These are phyloP conservation scores for Synergus itoensis DNA, from an alignment of 2,888 invertebrate species.

Conservation along the genomic window DNA sequence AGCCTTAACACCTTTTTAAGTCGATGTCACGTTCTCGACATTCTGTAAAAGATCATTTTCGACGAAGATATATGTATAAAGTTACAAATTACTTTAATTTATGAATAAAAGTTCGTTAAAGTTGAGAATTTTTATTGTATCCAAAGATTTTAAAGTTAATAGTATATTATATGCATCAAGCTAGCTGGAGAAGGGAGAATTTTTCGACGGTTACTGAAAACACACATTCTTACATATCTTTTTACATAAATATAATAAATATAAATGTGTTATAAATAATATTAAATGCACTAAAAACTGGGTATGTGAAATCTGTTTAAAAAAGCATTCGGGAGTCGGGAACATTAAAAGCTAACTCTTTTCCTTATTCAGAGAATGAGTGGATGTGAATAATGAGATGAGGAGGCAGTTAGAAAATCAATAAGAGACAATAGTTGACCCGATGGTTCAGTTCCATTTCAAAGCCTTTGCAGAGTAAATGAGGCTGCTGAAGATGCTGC, in stretches of 20 bases:
- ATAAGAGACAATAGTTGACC: slow-evolving; percentile 58
- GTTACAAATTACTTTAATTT: neutral
- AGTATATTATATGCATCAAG: too few species aligned
- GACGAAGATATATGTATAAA: neutral
- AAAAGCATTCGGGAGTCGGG: neutral
- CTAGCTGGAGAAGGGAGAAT: too few species aligned
- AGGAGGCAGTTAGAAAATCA: slow-evolving; percentile 53
- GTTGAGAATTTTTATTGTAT: neutral
- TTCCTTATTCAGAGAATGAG: slow-evolving; percentile 46
- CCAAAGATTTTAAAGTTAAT: too few species aligned
- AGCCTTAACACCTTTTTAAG: neutral
- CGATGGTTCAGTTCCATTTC: slow-evolving; percentile 51
- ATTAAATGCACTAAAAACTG: neutral
- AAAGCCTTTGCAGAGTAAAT: slow-evolving; percentile 46
- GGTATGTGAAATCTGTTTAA: neutral
- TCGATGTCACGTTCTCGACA: neutral
- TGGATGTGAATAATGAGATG: slow-evolving; percentile 55
- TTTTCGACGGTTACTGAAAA: too few species aligned
- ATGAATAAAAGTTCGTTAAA: neutral
- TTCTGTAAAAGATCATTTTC: neutral
- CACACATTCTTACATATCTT: too few species aligned
- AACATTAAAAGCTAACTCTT: slow-evolving; percentile 2
- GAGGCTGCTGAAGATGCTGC: slow-evolving; percentile 42
- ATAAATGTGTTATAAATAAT: too few species aligned
- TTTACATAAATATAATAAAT: too few species aligned